Evolutionary conservation across 1,140 invertebrate species (phyloP).

Genomic region (Aethina tumida): DNA sequence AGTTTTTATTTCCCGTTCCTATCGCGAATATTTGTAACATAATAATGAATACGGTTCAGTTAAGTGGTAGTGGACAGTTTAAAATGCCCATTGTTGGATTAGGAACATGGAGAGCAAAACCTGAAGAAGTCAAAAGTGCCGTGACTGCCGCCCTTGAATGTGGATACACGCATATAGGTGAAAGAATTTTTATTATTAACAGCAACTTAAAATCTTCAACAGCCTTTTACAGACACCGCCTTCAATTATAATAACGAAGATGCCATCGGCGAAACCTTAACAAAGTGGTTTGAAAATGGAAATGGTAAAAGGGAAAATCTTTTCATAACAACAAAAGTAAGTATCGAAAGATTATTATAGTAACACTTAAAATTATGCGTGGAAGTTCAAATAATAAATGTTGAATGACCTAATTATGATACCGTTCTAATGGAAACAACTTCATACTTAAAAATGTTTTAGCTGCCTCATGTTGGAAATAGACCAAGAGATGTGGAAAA

Average conservation of each 20-base stretch:
- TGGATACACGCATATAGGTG: constrained; percentile 51
- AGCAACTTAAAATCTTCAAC: neutral
- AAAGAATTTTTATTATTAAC: constrained; percentile 1
- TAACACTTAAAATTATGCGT: too few species aligned
- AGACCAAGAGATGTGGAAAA: constrained; percentile 47
- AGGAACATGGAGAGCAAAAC: constrained; percentile 51
- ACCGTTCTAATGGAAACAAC: too few species aligned
- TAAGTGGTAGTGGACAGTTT: constrained; percentile 15
- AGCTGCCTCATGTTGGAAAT: constrained; percentile 46
- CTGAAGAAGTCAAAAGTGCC: constrained; percentile 44
- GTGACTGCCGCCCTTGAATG: constrained; percentile 43
- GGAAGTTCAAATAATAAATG: too few species aligned
- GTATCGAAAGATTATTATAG: too few species aligned
- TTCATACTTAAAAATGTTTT: too few species aligned
- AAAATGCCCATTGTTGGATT: constrained; percentile 50
- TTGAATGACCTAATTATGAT: too few species aligned
- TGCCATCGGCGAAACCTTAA: constrained; percentile 47
- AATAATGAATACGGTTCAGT: constrained; percentile 21
- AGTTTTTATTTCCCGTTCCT: too few species aligned
- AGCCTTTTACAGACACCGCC: constrained; percentile 43
- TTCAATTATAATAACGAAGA: constrained; percentile 55
- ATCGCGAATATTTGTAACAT: neutral
- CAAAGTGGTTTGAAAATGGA: constrained; percentile 45
- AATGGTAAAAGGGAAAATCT: constrained; percentile 49
- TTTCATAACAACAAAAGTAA: constrained; percentile 57